Evolutionary conservation across 1,140 invertebrate species (phyloP).

Genomic region (Dendroctonus ponderosae): DNA sequence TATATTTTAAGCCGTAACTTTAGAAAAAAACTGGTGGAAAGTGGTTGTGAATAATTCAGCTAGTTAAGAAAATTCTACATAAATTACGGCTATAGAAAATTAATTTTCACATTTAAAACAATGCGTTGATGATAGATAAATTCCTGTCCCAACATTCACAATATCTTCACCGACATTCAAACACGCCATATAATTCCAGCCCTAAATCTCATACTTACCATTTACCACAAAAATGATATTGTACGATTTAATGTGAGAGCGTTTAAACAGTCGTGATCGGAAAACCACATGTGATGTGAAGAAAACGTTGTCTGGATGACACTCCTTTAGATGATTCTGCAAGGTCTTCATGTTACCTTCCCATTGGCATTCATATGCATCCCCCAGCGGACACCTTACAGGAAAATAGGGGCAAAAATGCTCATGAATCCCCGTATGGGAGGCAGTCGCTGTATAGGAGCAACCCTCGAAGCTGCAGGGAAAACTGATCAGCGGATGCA

Average conservation of each 20-base stretch:
- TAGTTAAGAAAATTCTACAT: too few relatives aligned
- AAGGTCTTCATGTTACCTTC: constrained; percentile 8
- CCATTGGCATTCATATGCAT: constrained; percentile 5
- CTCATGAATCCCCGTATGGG: constrained; percentile 3
- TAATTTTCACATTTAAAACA: too few relatives aligned
- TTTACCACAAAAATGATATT: constrained; percentile 11
- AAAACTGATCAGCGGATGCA: constrained; percentile 14
- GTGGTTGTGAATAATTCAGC: too few relatives aligned
- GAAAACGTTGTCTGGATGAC: background rate
- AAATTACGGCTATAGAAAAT: too few relatives aligned
- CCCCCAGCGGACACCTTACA: constrained; percentile 7
- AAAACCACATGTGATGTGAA: background rate
- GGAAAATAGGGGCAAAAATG: constrained; percentile 10
- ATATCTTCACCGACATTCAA: too few relatives aligned
- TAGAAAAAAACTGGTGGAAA: too few relatives aligned
- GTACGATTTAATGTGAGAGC: background rate
- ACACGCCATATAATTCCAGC: too few relatives aligned
- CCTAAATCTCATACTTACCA: constrained; percentile 4
- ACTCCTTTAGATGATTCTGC: constrained; percentile 1
- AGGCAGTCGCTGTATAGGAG: background rate
- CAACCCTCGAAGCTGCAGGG: constrained; percentile 14
- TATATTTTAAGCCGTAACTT: too few relatives aligned
- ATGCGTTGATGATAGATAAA: too few relatives aligned
- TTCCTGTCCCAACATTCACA: too few relatives aligned
- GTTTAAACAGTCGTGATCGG: background rate